Percentiles rank a stretch among this genome's conserved stretches.
These are phyloP conservation scores for Malachius bipustulatus DNA, from an alignment of 2,888 invertebrate genomes.

Conservation along the genomic window DNA sequence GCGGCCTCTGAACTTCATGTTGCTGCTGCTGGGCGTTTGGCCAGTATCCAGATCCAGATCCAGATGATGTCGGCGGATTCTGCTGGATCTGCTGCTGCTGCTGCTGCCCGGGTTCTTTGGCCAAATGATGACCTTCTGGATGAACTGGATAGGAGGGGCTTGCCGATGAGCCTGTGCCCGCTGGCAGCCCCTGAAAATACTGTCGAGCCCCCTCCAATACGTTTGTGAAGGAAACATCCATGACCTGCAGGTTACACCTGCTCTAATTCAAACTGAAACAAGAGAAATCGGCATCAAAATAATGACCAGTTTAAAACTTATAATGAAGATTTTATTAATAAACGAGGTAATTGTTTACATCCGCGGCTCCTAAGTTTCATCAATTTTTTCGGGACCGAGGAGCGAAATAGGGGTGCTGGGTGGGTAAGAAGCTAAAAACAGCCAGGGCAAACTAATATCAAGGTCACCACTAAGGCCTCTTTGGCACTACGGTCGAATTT, in stretches of 20 bases:
- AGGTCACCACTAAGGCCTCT: too few relatives aligned
- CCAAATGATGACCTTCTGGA: conserved; percentile 18
- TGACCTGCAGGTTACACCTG: conserved; percentile 43
- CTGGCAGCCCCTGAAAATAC: conserved; percentile 70
- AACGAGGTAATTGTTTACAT: too few relatives aligned
- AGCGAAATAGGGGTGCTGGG: too few relatives aligned
- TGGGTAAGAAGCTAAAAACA: too few relatives aligned
- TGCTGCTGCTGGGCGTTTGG: conserved; percentile 8
- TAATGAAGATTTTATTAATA: too few relatives aligned
- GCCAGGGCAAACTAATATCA: too few relatives aligned
- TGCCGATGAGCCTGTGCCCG: conserved; percentile 35
- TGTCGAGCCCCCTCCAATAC: conserved; percentile 74
- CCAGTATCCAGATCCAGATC: conserved; percentile 2
- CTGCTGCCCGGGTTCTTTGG: conserved; percentile 18
- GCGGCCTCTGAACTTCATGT: conserved; percentile 13
- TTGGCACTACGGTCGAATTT: too few relatives aligned
- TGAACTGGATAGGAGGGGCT: conserved; percentile 27
- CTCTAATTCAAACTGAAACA: conserved; percentile 27
- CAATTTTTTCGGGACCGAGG: too few relatives aligned
- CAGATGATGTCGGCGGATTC: conserved; percentile 18
- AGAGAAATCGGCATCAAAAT: too few relatives aligned
- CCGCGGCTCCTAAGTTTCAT: too few relatives aligned
- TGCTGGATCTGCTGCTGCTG: conserved; percentile 14
- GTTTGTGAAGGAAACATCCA: conserved; percentile 69
- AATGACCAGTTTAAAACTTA: too few relatives aligned